Evolutionary conservation across 2,888 invertebrate species (phyloP).

Genomic region (Beris morrisii): DNA sequence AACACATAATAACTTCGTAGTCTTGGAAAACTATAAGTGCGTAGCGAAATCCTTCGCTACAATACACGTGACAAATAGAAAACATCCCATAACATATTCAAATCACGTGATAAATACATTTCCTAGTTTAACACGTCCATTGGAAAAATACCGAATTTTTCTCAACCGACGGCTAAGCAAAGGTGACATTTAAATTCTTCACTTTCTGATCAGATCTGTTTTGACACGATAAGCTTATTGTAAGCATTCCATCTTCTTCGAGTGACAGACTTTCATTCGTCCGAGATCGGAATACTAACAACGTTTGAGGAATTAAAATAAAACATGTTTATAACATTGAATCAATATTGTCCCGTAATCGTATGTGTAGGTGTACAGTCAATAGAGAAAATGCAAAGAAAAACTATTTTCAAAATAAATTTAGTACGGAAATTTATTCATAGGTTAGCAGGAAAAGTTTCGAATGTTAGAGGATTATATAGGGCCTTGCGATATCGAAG

Average conservation of each 20-base stretch:
- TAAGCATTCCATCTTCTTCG: constrained; percentile 31
- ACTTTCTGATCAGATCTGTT: constrained; percentile 4
- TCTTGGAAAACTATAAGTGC: too few relatives aligned
- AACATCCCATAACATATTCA: constrained; percentile 24
- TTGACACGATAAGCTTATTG: constrained; percentile 35
- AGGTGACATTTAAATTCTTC: constrained; percentile 25
- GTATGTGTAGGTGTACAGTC: too few relatives aligned
- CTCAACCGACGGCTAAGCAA: neutral
- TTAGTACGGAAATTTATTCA: too few relatives aligned
- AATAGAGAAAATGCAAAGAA: too few relatives aligned
- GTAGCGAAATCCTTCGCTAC: too few relatives aligned
- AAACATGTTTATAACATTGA: constrained; percentile 7
- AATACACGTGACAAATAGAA: too few relatives aligned
- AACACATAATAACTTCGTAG: too few relatives aligned
- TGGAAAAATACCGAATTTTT: too few relatives aligned
- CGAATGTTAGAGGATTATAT: too few relatives aligned
- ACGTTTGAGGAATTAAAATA: constrained; percentile 29
- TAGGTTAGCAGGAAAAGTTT: too few relatives aligned
- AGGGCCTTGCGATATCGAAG: too few relatives aligned
- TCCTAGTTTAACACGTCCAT: constrained; percentile 1
- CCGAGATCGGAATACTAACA: constrained; percentile 36
- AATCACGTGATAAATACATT: constrained; percentile 35
- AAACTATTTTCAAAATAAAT: too few relatives aligned
- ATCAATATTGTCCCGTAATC: neutral
- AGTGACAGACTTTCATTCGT: constrained; percentile 27